Percentiles rank a stretch among this genome's conserved stretches.
phyloP scores from a whole-genome alignment of 2,113 vertebrate genomes.

The Orientallactaga bullata region DNA sequence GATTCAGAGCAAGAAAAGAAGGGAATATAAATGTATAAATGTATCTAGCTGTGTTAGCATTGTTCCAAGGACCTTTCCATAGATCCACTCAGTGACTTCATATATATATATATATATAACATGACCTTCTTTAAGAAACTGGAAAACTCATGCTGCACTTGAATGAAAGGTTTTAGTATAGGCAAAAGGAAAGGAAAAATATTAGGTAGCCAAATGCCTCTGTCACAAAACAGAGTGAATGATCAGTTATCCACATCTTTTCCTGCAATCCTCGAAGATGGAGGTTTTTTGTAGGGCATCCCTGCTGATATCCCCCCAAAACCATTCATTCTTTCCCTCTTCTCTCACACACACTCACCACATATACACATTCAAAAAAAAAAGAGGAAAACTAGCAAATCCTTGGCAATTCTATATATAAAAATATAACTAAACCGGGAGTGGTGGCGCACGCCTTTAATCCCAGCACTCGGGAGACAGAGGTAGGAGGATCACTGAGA shows the following conservation, averaged over 20 bases:
- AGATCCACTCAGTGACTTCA: neutral
- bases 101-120: too few relatives aligned
- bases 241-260: neutral
- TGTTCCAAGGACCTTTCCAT: neutral
- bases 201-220: neutral
- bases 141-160: neutral
- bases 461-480: too few relatives aligned
- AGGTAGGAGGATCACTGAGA: too few relatives aligned
- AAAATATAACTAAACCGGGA: neutral
- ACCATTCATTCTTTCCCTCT: neutral
- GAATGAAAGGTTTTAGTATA: constrained; percentile 1
- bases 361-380: too few relatives aligned
- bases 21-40: neutral
- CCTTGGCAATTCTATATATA: neutral
- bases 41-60: neutral
- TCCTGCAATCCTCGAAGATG: neutral
- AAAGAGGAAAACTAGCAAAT: neutral
- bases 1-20: neutral
- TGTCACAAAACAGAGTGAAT: neutral
- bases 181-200: neutral
- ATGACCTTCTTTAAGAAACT: neutral
- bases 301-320: neutral
- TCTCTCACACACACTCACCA: too few relatives aligned
- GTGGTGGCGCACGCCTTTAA: too few relatives aligned
- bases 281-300: neutral